A percentile compares a stretch with the other conserved stretches of the same genome.
phyloP scores from a whole-genome alignment of 2,888 invertebrate species.

The Amblyjoppa fuscipennis region DNA sequence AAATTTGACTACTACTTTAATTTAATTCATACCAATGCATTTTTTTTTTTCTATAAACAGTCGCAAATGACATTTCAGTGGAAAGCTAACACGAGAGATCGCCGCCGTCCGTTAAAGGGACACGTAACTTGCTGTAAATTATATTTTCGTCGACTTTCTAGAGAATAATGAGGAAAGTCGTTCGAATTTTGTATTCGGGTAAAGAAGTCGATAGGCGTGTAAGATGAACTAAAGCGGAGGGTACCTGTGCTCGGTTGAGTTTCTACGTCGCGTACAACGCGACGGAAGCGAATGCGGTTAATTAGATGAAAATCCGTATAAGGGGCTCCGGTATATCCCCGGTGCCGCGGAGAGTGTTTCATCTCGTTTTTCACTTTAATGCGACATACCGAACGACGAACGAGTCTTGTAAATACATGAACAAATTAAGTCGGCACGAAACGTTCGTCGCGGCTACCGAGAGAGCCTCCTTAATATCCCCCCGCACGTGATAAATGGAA shows the following conservation, averaged over 20 bases:
- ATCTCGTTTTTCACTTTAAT: conserved; percentile 4
- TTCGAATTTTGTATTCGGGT: background rate
- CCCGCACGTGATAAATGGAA: conserved; percentile 34
- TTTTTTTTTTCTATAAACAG: background rate
- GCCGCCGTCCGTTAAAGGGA: background rate
- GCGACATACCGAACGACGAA: background rate
- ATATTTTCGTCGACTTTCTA: conserved; percentile 6
- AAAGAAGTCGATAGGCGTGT: background rate
- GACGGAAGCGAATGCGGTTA: conserved; percentile 58
- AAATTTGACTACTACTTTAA: background rate
- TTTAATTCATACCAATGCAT: background rate
- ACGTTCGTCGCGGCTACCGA: background rate
- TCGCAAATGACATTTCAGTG: background rate
- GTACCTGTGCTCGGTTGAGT: background rate
- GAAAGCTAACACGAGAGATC: background rate
- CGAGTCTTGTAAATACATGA: background rate
- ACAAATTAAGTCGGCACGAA: conserved; percentile 15
- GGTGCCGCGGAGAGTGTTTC: conserved; percentile 13
- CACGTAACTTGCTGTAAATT: background rate
- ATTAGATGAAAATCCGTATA: conserved; percentile 63
- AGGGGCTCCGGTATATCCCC: conserved; percentile 23
- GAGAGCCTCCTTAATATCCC: background rate
- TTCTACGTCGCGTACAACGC: conserved; percentile 26
- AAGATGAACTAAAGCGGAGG: background rate
- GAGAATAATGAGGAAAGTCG: conserved; percentile 6